Base-by-base conservation (phyloP, 2,113 vertebrate species). In the Geococcyx californianus region DNA sequence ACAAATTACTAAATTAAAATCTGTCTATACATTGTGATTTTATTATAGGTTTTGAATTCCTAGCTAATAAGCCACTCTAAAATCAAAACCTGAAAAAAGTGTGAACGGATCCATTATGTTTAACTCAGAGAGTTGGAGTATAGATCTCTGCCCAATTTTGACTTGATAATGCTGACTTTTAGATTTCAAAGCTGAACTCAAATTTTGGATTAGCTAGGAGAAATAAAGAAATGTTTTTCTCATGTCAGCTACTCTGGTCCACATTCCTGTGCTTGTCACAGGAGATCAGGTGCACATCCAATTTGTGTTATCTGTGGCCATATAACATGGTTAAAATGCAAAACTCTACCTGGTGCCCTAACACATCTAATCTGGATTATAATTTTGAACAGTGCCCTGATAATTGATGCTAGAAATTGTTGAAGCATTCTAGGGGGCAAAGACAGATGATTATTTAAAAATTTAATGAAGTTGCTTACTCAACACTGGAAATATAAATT, bases 261-360 rank as follows among this genome's bases (percentile, higher is more conserved):
- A 40, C 13, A 2, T 17, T 56, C 16, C 31, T 44, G 24, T 0
- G 0, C 31, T 58, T 24, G 18, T 78, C 69, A 34, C 1, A 7
- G 38, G 64, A 77, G 12, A 7, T 17, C 34, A 80, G 14, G 42
- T 51, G 34, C n/a, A 19, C 38, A 7, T 63, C 38, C 26, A 31
- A 10, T 42, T 84, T 68, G n/a, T 75, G 14, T 77, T 51, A 3
- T 3, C 33, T 69, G 3, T 77, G 78, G 38, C 33, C 25, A 12
- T 17, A 28, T 13, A 25, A 26, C 9, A 3, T 45, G 29, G 20
- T 47, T 73, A 40, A 89, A 89, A 55, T 68, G 45, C 16, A 73
- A 16, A 58, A 29, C 80, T 86, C 36, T 69, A 17, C 23, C 40
- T 3, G 1, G 11, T 34, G 26, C 59, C 28, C 68, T 54, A 23